Conservation (phyloP, 37 sponge, comb jelly and placozoan genomes). For the Agelas oroides region DNA sequence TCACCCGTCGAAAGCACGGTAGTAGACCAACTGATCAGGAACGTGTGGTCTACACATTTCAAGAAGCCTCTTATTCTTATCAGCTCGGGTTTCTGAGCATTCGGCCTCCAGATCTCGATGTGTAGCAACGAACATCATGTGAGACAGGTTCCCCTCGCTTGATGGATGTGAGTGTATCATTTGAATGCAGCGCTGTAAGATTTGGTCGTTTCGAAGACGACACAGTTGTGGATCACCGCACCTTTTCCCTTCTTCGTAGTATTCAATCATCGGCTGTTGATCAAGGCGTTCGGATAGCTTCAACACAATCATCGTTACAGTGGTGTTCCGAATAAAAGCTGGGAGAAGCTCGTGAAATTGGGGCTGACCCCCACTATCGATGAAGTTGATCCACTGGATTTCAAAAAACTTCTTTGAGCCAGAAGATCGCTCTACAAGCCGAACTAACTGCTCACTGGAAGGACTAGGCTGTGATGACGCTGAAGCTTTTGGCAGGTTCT, state of each 20-base stretch:
- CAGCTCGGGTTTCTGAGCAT: not conserved
- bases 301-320: not conserved
- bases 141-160: not conserved
- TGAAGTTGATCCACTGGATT: constrained; percentile 3
- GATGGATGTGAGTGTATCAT: not conserved
- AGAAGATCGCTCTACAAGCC: too few relatives aligned
- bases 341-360: constrained; percentile 9
- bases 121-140: constrained; percentile 5
- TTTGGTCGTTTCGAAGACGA: not conserved
- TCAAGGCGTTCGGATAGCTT: not conserved
- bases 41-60: not conserved
- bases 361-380: constrained; percentile 34
- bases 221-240: not conserved
- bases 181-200: not conserved
- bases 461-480: too few relatives aligned
- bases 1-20: not conserved
- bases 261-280: not conserved
- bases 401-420: not conserved
- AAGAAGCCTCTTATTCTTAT: constrained; percentile 1
- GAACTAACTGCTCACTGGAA: too few relatives aligned
- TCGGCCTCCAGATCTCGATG: not conserved
- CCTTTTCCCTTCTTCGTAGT: not conserved
- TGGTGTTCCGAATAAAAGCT: not conserved
- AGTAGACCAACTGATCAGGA: not conserved
- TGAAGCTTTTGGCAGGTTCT: too few relatives aligned